Conservation (phyloP, 2,113 vertebrate genomes). For the Lates calcarifer region DNA sequence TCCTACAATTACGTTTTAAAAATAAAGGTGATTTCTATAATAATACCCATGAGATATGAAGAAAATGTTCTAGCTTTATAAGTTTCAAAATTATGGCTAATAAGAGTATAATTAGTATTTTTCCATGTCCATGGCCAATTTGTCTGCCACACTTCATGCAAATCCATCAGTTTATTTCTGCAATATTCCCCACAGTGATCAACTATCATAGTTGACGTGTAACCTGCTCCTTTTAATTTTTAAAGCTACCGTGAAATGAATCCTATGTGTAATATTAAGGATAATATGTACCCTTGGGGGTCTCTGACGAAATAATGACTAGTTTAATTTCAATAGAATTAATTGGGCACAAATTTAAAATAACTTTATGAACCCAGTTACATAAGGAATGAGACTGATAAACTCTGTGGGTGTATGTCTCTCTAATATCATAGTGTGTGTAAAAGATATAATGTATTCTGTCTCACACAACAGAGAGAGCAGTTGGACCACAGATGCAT, state of each 20-base stretch:
- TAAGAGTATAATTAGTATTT: neutral
- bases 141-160: neutral
- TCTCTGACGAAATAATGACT: neutral
- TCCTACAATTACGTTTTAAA: neutral
- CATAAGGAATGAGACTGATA: neutral
- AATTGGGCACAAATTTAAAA: neutral
- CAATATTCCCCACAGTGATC: neutral
- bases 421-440: neutral
- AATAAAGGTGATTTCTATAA: neutral
- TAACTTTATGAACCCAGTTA: too few relatives aligned
- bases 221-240: neutral
- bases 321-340: neutral
- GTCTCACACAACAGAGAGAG: slow-evolving; percentile 31
- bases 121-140: neutral
- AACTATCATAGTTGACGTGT: neutral
- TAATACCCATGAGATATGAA: neutral
- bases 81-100: neutral
- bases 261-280: neutral
- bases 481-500: slow-evolving; percentile 19
- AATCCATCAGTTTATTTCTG: neutral
- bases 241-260: too few relatives aligned
- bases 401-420: neutral
- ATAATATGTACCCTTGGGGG: neutral
- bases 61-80: neutral
- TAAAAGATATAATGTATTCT: neutral